A percentile compares a stretch with the other conserved stretches of the same genome.
Evolutionary conservation across 2,888 invertebrate genomes (phyloP).

Genomic region (Coecobrya sp.): DNA sequence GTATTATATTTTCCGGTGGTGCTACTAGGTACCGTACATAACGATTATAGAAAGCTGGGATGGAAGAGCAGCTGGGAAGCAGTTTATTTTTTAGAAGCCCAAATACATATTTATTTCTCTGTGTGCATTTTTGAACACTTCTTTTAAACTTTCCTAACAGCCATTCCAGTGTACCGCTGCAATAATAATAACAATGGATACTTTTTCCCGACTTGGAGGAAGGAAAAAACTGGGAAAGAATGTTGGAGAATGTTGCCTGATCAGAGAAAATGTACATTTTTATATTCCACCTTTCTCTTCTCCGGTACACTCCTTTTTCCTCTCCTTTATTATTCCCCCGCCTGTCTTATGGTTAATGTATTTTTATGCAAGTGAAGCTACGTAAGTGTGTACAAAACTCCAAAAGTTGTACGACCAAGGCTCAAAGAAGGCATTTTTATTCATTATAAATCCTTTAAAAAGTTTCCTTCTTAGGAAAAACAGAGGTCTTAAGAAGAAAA

Average conservation of each 20-base stretch:
- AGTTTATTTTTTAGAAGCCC: conserved; percentile 16
- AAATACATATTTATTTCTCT: conserved; percentile 56
- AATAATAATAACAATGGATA: conserved; percentile 40
- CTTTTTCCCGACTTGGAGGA: not conserved
- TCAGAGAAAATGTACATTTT: conserved; percentile 32
- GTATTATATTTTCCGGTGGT: conserved; percentile 33
- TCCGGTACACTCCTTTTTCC: conserved; percentile 43
- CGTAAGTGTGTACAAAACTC: not conserved
- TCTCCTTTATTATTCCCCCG: conserved; percentile 61
- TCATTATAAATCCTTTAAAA: conserved; percentile 65
- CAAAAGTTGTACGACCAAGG: not conserved
- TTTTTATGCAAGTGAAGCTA: conserved; percentile 32
- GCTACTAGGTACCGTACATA: not conserved
- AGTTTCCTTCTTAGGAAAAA: conserved; percentile 24
- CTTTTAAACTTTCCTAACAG: conserved; percentile 19
- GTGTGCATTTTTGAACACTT: conserved; percentile 42
- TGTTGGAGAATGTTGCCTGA: not conserved
- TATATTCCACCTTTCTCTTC: conserved; percentile 33
- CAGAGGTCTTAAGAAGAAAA: not conserved
- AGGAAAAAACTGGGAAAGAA: not conserved
- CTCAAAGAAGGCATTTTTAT: conserved; percentile 58
- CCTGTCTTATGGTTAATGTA: conserved; percentile 51
- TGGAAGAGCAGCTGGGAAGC: not conserved
- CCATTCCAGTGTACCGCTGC: not conserved
- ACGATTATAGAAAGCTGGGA: not conserved